phyloP scores from a whole-genome alignment of 2,888 invertebrate species.

The Drosophila acutilabella region DNA sequence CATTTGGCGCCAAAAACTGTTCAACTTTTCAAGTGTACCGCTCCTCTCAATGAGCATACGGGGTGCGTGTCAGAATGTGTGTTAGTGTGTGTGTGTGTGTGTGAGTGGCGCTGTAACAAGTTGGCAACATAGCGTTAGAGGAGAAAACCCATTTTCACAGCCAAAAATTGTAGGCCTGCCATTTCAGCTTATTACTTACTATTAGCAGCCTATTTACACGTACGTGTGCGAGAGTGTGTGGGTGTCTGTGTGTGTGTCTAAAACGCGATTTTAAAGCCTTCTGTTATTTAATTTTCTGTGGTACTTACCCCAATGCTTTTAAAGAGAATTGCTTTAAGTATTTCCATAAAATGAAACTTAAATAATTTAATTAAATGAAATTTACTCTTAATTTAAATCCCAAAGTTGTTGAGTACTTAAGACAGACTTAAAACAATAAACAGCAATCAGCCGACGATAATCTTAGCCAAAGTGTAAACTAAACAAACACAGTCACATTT shows the following conservation, averaged over 20 bases:
- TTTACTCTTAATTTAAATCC: not conserved
- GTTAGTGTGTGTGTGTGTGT: slow-evolving; percentile 13
- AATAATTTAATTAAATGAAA: not conserved
- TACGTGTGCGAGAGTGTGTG: not conserved
- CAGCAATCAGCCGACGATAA: slow-evolving; percentile 1
- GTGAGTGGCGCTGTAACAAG: slow-evolving; percentile 63
- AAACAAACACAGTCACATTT: slow-evolving; percentile 12
- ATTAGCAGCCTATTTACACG: not conserved
- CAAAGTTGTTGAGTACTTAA: not conserved
- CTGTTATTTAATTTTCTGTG: too few relatives aligned
- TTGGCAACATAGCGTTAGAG: slow-evolving; percentile 53
- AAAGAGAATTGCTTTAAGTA: not conserved
- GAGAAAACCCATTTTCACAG: slow-evolving; percentile 36
- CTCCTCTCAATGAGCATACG: slow-evolving; percentile 12
- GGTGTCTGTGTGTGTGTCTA: slow-evolving; percentile 4
- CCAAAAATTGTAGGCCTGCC: slow-evolving; percentile 18
- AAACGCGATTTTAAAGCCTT: not conserved
- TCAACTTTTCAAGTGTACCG: slow-evolving; percentile 32
- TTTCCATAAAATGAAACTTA: not conserved
- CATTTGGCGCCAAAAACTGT: slow-evolving; percentile 72
- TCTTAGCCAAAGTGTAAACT: slow-evolving; percentile 5
- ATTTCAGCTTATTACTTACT: slow-evolving; percentile 2
- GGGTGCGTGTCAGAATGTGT: slow-evolving; percentile 8
- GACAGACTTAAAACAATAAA: not conserved
- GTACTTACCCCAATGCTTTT: not conserved